A percentile compares a stretch with the other conserved stretches of the same genome.
These are phyloP conservation scores for Malthinus seriepunctatus DNA, from an alignment of 2,888 invertebrate genomes.

Conservation along the genomic window DNA sequence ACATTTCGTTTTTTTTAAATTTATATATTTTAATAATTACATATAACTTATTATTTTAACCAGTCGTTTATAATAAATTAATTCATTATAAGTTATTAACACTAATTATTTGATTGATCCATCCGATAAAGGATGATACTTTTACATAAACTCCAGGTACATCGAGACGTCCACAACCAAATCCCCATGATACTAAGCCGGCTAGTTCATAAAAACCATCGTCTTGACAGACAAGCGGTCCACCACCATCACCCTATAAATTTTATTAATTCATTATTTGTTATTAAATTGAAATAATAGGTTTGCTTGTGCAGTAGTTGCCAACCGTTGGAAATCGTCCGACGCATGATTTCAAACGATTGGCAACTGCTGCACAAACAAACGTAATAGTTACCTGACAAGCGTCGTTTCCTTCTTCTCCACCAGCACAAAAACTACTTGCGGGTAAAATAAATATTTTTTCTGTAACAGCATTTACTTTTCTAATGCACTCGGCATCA, in stretches of 20 bases:
- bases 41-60: slow-evolving; percentile 6
- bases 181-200: slow-evolving; percentile 94
- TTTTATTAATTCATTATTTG: slow-evolving; percentile 11
- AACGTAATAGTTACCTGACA: slow-evolving; percentile 69
- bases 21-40: slow-evolving; percentile 1
- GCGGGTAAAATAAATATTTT: slow-evolving; percentile 93
- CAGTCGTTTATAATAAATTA: slow-evolving; percentile 11
- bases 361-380: too few relatives aligned
- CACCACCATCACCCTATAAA: slow-evolving; percentile 87
- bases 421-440: slow-evolving; percentile 93
- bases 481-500: slow-evolving; percentile 88
- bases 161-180: slow-evolving; percentile 89
- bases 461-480: slow-evolving; percentile 93
- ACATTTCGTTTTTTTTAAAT: slow-evolving; percentile 1
- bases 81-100: slow-evolving; percentile 79
- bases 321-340: too few relatives aligned
- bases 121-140: slow-evolving; percentile 92
- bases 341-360: too few relatives aligned
- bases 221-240: slow-evolving; percentile 89
- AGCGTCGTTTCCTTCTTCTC: slow-evolving; percentile 90
- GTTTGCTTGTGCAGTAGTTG: too few relatives aligned
- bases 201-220: slow-evolving; percentile 92
- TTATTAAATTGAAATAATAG: too few relatives aligned
- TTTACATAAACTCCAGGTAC: slow-evolving; percentile 98
- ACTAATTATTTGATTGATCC: slow-evolving; percentile 97